Base-by-base conservation (phyloP, 1,140 invertebrate genomes). In the Drosophila trapezifrons region DNA sequence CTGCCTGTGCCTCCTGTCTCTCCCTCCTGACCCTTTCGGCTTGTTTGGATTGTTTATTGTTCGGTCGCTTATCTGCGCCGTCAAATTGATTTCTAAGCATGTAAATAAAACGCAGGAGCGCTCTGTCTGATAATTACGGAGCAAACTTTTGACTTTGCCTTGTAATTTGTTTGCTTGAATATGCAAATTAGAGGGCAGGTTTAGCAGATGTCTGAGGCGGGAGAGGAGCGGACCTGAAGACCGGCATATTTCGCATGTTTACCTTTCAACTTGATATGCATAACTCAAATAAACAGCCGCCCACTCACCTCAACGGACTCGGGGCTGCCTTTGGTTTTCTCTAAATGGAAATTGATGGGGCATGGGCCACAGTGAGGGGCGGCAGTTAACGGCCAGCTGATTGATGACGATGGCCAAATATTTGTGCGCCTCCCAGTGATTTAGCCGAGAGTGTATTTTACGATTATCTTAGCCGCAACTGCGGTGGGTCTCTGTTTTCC, bases 181-280 rank as follows among this genome's bases (percentile, higher is more conserved):
- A 63, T 80, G 63, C 63, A 75, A 78, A 78, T 78, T 78, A 60
- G 49, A 65, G 75, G 75, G 35, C 69, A 57, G 54, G 56, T 40
- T 59, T 32, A 18, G 13, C n/a, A 37, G 63, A 38, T 49, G 76
- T 47, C 15, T 8, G 57, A 8, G 13, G 22, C 10, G 38, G 20
- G 46, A 9, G 17, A 18, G 22, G 22, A 10, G 9, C 27, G 29
- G 29, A 32, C 9, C 9, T 0, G 2, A 22, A 40, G 1, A 18
- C 43, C 52, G 32, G 62, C 73, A 76, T 76, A 76, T 76, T 76
- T 80, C 55, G 80, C 73, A 74, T 86, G 83, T 82, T 85, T 87
- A 82, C 75, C 58, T 75, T 71, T 71, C 66, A 59, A 82, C 82
- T 78, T 81, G 78, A 86, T 83, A 83, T 83, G 80, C 80, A 84